Evolutionary conservation across 2,113 vertebrate genomes (phyloP).

Genomic region (Ginglymostoma cirratum): DNA sequence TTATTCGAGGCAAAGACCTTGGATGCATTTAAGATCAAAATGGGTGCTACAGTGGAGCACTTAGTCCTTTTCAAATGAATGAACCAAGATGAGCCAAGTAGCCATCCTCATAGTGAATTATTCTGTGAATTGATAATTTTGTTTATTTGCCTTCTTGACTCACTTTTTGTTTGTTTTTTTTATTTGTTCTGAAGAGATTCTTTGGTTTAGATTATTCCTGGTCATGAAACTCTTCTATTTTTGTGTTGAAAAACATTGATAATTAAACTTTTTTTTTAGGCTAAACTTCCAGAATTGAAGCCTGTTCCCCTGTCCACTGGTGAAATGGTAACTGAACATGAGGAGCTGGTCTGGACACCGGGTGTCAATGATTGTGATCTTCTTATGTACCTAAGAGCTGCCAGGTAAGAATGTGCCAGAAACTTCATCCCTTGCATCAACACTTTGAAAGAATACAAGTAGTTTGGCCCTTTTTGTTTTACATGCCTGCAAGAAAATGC

Average conservation of each 20-base stretch:
- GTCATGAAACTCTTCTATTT: background rate
- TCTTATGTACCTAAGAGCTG: conserved; percentile 96
- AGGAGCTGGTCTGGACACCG: conserved; percentile 97
- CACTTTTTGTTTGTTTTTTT: background rate
- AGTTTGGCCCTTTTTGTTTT: background rate
- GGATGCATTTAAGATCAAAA: background rate
- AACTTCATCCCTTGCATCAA: background rate
- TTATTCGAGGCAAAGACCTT: background rate
- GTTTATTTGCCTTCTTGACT: background rate
- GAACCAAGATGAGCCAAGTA: background rate
- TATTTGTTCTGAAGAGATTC: background rate
- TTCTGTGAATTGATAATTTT: background rate
- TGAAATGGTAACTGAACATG: conserved; percentile 85
- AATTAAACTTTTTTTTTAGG: conserved; percentile 56
- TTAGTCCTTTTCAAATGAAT: background rate
- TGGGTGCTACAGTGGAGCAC: background rate
- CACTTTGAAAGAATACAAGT: background rate
- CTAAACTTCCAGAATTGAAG: conserved; percentile 93
- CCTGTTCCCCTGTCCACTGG: conserved; percentile 84
- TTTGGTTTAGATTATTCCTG: background rate
- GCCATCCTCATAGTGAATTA: background rate
- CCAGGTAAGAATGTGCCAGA: conserved; percentile 67
- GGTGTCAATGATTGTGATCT: conserved; percentile 97
- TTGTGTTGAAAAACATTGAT: background rate
- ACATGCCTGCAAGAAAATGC: background rate